Evolutionary conservation across 2,888 invertebrate species (phyloP), one percentile per base, ranked within the genome.

Genomic region (Argyresthia albistria): DNA sequence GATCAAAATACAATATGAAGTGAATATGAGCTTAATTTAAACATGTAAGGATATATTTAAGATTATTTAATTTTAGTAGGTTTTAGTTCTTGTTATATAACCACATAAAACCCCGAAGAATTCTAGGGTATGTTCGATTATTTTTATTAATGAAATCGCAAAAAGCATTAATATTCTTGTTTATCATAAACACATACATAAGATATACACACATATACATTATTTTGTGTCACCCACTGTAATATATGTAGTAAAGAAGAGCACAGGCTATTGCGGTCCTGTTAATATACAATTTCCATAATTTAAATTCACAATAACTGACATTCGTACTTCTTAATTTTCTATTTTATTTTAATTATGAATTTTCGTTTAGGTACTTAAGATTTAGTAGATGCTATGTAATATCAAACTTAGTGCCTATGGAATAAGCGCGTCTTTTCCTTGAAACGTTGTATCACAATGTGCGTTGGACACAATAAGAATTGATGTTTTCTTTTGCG

Each of bases 401-500:
- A 45, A 14, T 15, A 10, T 45, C 16, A 45, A 14, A 8, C 15
- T 45, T 45, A 45, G 45, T 16, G 14, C 16, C 16, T 15, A 10
- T 45, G 15, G 14, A 45, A 45, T 10, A 8, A 10, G 39, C 15
- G 10, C 15, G 15, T 45, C 14, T 45, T 45, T 15, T 16, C 8
- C 4, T 45, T 45, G 25, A 25, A 25, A 25, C n/a, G n/a, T 25
- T 25, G 25, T 25, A 25, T 25, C 25, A 25, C 25, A 25, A 25
- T 25, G 25, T 25, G 25, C 6, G 2, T 25, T 25, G 25, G 25
- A 39, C 39, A 39, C 3, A 39, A 39, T 6, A n/a, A 25, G 35
- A 10, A 53, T 52, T 51, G 55, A 55, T 54, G 57, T 55, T 56
- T 43, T 55, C 57, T 59, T 58, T 58, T 56, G 57, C 58, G 60